Evolutionary conservation across 2,797 vertebrate genomes (phyloP).

Genomic region (Melanotaenia nigrans): DNA sequence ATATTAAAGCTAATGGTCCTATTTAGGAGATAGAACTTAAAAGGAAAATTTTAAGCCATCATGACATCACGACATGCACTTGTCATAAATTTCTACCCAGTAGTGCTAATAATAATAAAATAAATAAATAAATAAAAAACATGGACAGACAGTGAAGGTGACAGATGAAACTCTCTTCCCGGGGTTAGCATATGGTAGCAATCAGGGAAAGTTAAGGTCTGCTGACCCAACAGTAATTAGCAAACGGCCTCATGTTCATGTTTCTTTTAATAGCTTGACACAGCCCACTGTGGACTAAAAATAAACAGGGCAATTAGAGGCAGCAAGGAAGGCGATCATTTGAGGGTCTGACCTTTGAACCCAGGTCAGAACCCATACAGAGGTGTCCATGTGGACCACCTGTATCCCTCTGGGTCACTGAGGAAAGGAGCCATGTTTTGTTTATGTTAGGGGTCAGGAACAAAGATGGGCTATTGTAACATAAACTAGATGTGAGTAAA

Average conservation of each 20-base stretch:
- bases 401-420: conserved; percentile 70
- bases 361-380: conserved; percentile 75
- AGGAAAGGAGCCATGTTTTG: conserved; percentile 70
- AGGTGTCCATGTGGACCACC: conserved; percentile 80
- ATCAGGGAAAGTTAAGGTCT: conserved; percentile 83
- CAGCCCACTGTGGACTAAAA: conserved; percentile 88
- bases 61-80: background rate
- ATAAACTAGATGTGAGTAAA: conserved; percentile 72
- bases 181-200: conserved; percentile 87
- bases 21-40: background rate
- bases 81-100: conserved; percentile 36
- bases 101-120: conserved; percentile 20
- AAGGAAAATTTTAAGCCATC: background rate
- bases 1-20: background rate
- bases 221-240: conserved; percentile 88
- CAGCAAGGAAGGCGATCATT: conserved; percentile 82
- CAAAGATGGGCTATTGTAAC: conserved; percentile 56
- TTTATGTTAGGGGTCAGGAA: conserved; percentile 81
- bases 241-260: conserved; percentile 83
- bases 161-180: conserved; percentile 75
- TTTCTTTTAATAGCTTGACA: conserved; percentile 92
- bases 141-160: conserved; percentile 78
- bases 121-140: conserved; percentile 38
- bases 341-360: conserved; percentile 82
- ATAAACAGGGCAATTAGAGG: conserved; percentile 87